These are phyloP conservation scores for Andricus curvator DNA, from an alignment of 2,888 invertebrate genomes.

Conservation along the genomic window DNA sequence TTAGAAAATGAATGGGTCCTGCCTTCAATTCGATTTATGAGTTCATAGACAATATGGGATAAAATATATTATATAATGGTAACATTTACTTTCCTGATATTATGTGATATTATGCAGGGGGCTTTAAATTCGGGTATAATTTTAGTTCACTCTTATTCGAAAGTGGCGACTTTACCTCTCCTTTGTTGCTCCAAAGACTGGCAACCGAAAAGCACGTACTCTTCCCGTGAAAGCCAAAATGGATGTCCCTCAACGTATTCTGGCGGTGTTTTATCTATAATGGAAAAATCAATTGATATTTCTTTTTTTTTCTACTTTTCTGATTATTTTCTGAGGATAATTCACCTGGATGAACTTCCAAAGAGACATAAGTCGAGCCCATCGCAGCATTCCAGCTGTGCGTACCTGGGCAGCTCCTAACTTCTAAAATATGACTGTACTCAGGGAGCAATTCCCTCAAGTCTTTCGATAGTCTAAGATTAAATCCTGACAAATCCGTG, in stretches of 20 bases:
- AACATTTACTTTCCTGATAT: conserved; percentile 67
- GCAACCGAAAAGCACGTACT: conserved; percentile 77
- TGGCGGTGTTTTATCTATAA: conserved; percentile 74
- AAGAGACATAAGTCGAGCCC: conserved; percentile 77
- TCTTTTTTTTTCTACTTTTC: neutral
- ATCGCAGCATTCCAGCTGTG: conserved; percentile 77
- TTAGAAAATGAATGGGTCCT: conserved; percentile 14
- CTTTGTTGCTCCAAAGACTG: conserved; percentile 71
- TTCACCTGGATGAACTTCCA: conserved; percentile 75
- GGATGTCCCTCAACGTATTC: conserved; percentile 75
- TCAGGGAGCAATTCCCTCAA: conserved; percentile 74
- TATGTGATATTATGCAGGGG: conserved; percentile 50
- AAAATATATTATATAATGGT: conserved; percentile 69
- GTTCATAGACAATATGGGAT: conserved; percentile 70
- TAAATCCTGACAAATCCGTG: conserved; percentile 76
- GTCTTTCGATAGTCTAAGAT: conserved; percentile 74
- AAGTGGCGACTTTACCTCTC: conserved; percentile 27
- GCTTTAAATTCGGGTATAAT: conserved; percentile 33
- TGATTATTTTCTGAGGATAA: conserved; percentile 22
- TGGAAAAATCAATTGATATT: conserved; percentile 1
- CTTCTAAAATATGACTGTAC: conserved; percentile 73
- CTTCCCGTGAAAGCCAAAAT: conserved; percentile 78
- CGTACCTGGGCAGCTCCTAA: conserved; percentile 74
- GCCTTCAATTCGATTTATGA: conserved; percentile 46
- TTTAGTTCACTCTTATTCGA: conserved; percentile 23